These are phyloP conservation scores for Proctacanthus coquilletti DNA, from an alignment of 1,140 invertebrate genomes.

Conservation along the genomic window DNA sequence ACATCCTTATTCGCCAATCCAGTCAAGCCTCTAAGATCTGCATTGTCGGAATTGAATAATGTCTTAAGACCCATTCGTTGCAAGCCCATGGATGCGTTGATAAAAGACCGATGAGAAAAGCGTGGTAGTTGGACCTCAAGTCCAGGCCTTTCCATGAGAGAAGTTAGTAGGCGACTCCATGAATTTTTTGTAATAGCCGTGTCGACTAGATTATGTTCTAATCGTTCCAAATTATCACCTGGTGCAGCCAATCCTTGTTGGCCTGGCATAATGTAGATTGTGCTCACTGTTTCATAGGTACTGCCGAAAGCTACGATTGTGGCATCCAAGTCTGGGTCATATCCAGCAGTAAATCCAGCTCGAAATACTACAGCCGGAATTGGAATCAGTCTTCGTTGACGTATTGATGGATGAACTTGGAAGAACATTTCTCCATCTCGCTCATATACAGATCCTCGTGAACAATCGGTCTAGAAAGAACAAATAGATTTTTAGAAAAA, in stretches of 20 bases:
- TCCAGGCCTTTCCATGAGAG: constrained; percentile 51
- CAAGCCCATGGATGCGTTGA: constrained; percentile 59
- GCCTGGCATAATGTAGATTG: constrained; percentile 63
- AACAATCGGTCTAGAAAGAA: constrained; percentile 54
- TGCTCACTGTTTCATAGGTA: constrained; percentile 53
- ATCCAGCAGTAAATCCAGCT: constrained; percentile 58
- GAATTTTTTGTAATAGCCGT: constrained; percentile 46
- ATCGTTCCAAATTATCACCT: constrained; percentile 53
- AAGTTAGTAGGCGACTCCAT: constrained; percentile 56
- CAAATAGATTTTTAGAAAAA: constrained; percentile 4
- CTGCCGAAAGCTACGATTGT: constrained; percentile 59
- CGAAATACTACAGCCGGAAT: constrained; percentile 66
- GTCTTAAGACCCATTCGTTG: constrained; percentile 65
- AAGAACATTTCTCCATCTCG: constrained; percentile 73
- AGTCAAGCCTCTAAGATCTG: constrained; percentile 64
- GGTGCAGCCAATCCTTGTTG: constrained; percentile 57
- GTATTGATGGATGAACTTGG: constrained; percentile 57
- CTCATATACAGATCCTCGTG: constrained; percentile 47
- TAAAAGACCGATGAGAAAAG: constrained; percentile 62
- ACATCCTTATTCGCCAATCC: constrained; percentile 53
- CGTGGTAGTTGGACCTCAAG: constrained; percentile 67
- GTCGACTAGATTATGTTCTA: constrained; percentile 51
- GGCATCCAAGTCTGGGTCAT: constrained; percentile 64
- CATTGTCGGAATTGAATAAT: constrained; percentile 51
- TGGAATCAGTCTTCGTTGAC: constrained; percentile 59